These are phyloP conservation scores for Amblyteles armatorius DNA, from an alignment of 2,888 invertebrate species.

Conservation along the genomic window DNA sequence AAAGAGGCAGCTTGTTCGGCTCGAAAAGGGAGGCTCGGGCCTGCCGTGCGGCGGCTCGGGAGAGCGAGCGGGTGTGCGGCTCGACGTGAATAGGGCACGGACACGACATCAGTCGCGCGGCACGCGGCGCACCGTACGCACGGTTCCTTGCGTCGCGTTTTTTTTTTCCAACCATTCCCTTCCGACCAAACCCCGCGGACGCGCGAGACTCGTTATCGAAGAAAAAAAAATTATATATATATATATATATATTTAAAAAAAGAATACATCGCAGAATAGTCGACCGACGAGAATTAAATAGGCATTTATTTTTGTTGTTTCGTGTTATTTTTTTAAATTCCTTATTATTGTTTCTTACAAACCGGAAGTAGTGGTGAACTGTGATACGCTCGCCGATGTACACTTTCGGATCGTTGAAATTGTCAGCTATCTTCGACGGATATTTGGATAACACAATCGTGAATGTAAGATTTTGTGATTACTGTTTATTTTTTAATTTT, in stretches of 20 bases:
- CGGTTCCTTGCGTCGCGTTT: slow-evolving; percentile 69
- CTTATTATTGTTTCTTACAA: not conserved
- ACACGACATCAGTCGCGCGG: slow-evolving; percentile 81
- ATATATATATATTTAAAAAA: not conserved
- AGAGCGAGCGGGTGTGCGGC: slow-evolving; percentile 47
- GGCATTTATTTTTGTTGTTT: not conserved
- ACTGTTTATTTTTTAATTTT: not conserved
- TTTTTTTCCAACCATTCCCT: slow-evolving; percentile 42
- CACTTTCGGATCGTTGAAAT: not conserved
- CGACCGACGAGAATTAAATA: slow-evolving; percentile 7
- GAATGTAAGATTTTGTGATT: slow-evolving; percentile 36
- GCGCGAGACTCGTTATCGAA: no score
- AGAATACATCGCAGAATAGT: no score
- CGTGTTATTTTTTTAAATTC: no score
- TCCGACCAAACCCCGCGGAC: not conserved
- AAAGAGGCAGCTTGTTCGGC: slow-evolving; percentile 56
- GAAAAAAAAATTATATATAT: not conserved
- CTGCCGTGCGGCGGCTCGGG: slow-evolving; percentile 58
- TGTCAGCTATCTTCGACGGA: slow-evolving; percentile 25
- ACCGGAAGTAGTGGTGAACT: slow-evolving; percentile 16
- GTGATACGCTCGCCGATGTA: not conserved
- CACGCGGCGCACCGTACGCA: slow-evolving; percentile 82
- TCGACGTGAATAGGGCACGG: slow-evolving; percentile 56
- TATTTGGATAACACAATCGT: slow-evolving; percentile 54
- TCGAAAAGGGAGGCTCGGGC: slow-evolving; percentile 65